A percentile compares a stretch with the other conserved stretches of the same genome.
Conservation (phyloP, 2,113 vertebrate species). For the human region GRCh38 chr11:23970001-23970500, state of each 20-base stretch:
- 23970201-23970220: not conserved
- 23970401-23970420: not conserved
- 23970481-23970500: not conserved
- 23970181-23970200: not conserved
- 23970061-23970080: not conserved
- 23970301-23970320: not conserved
- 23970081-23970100: not conserved
- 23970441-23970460: too few relatives aligned
- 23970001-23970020: not conserved
- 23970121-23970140: not conserved
- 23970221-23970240: not conserved
- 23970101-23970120: not conserved
- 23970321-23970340: not conserved
- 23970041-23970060: not conserved
- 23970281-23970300: not conserved
- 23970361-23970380: not conserved
- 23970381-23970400: not conserved
- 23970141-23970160: not conserved
- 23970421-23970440: not conserved
- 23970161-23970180: not conserved
- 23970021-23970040: not conserved
- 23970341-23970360: not conserved
- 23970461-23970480: not conserved
- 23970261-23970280: not conserved
- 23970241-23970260: not conserved